Evolutionary conservation across 2,888 invertebrate species (phyloP).

Genomic region (Notocelia uddmanniana): DNA sequence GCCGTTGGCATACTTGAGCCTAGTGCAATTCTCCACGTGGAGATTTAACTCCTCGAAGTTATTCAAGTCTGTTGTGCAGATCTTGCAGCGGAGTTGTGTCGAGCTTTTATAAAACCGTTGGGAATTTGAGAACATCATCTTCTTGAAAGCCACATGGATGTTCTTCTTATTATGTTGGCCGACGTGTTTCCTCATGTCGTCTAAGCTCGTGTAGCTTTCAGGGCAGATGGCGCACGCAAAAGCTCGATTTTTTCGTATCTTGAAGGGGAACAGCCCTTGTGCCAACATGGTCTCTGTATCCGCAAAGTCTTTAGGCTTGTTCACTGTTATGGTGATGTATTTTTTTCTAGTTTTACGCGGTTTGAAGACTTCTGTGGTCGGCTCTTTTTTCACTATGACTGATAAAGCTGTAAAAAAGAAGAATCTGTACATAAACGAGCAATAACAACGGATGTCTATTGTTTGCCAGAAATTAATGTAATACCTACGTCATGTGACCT

Average conservation of each 20-base stretch:
- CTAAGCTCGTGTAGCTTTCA: constrained; percentile 63
- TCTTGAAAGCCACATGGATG: constrained; percentile 71
- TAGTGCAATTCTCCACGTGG: constrained; percentile 68
- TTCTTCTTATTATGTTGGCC: constrained; percentile 65
- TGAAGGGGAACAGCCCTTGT: constrained; percentile 74
- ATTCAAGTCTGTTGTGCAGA: constrained; percentile 67
- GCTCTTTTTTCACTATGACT: constrained; percentile 63
- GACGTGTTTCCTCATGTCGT: constrained; percentile 68
- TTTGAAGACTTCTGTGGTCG: constrained; percentile 52
- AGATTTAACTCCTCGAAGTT: constrained; percentile 65
- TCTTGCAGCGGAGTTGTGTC: constrained; percentile 67
- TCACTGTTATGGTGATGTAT: constrained; percentile 55
- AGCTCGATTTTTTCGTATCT: constrained; percentile 65
- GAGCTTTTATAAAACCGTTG: constrained; percentile 67
- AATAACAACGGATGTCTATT: too few relatives aligned
- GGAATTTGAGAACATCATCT: constrained; percentile 70
- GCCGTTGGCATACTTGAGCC: constrained; percentile 55
- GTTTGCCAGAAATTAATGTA: too few relatives aligned
- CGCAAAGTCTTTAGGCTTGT: constrained; percentile 57
- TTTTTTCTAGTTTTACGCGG: constrained; percentile 56
- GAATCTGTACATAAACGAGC: too few relatives aligned
- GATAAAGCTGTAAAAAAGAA: constrained; percentile 57
- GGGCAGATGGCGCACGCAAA: constrained; percentile 72
- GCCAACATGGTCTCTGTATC: constrained; percentile 69
- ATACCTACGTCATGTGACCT: too few relatives aligned